phyloP scores from a whole-genome alignment of 2,888 invertebrate genomes.

The Sarcophaga rosellei region DNA sequence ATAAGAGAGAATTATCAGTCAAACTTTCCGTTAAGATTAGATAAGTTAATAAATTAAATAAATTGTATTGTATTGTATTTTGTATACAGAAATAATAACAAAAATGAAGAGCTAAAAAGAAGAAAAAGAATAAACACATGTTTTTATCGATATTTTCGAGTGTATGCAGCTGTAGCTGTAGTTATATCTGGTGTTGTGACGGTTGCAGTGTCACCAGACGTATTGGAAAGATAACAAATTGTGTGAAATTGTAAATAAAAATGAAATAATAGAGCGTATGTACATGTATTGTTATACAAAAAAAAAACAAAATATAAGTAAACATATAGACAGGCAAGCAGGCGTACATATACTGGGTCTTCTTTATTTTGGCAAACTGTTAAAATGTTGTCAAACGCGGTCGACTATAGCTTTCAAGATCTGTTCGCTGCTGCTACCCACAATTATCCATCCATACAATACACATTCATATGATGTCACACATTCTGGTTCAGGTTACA shows the following conservation, averaged over 20 bases:
- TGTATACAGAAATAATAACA: background rate
- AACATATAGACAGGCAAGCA: no score
- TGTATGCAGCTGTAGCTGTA: no score
- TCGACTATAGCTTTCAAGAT: background rate
- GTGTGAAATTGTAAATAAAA: no score
- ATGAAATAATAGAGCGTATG: no score
- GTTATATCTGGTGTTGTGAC: no score
- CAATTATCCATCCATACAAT: background rate
- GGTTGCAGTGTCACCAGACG: no score
- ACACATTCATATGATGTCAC: slow-evolving; percentile 51
- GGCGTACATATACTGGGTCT: background rate
- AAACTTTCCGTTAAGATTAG: slow-evolving; percentile 66
- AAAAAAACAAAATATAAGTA: no score
- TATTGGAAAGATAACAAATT: no score
- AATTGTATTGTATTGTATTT: no score
- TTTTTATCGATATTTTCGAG: background rate
- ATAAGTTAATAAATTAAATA: slow-evolving; percentile 27
- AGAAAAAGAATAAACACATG: background rate
- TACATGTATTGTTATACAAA: no score
- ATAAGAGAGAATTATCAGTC: slow-evolving; percentile 56
- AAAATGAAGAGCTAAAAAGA: background rate
- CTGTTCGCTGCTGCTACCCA: no score
- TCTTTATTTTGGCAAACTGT: background rate
- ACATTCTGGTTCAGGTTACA: slow-evolving; percentile 39
- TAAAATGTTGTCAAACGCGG: background rate